Percentiles rank a stretch among this genome's conserved stretches.
These are phyloP conservation scores for Loxodonta africana DNA, from an alignment of 2,113 vertebrate species.

Conservation along the genomic window DNA sequence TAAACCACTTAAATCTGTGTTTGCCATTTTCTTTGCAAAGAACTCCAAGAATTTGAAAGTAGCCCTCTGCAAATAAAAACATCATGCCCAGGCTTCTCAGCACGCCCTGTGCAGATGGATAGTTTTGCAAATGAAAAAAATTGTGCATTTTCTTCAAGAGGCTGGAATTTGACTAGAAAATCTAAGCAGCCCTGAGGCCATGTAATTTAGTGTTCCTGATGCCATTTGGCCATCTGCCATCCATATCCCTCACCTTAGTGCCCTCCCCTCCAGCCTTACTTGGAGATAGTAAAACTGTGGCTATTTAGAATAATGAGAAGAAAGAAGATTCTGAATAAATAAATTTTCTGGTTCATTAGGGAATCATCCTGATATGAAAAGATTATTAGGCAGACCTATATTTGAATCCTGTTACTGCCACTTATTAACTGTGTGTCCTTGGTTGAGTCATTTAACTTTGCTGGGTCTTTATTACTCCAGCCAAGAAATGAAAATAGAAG, in stretches of 20 bases:
- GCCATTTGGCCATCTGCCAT: conserved; percentile 50
- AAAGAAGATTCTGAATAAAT: conserved; percentile 31
- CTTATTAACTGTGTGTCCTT: neutral
- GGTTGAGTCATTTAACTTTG: conserved; percentile 1
- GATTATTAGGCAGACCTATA: neutral
- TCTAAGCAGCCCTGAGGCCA: conserved; percentile 21
- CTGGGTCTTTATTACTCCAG: neutral
- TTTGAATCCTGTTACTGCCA: neutral
- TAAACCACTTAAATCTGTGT: conserved; percentile 52
- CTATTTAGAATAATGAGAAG: conserved; percentile 1
- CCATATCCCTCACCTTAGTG: neutral
- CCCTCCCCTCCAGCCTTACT: neutral
- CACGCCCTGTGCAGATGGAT: neutral
- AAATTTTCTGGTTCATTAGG: conserved; percentile 55
- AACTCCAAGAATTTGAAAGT: conserved; percentile 58
- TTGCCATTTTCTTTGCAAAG: conserved; percentile 71
- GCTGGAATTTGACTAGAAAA: conserved; percentile 64
- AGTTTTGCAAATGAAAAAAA: conserved; percentile 41
- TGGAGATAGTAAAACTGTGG: conserved; percentile 35
- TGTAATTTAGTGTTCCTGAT: conserved; percentile 55
- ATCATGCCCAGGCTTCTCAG: conserved; percentile 65
- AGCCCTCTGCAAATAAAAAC: conserved; percentile 66
- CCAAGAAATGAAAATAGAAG: neutral
- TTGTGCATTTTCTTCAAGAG: conserved; percentile 11
- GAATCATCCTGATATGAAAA: neutral